Evolutionary conservation across 2,113 vertebrate genomes (phyloP), one percentile per base, ranked within the genome.

Genomic region (Cebidichthys violaceus): DNA sequence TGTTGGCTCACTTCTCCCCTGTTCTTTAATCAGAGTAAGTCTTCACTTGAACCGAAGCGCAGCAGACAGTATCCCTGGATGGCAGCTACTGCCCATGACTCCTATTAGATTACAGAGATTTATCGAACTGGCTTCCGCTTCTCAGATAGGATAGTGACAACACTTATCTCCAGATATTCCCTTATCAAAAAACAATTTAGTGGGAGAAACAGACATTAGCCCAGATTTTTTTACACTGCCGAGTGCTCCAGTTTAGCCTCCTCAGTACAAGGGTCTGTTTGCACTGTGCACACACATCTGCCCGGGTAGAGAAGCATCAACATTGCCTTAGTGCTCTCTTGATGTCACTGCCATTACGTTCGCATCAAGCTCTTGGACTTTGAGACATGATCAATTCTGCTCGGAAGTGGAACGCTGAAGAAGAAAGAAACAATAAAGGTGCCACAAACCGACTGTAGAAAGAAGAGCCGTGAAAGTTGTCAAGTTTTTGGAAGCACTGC

Each of bases 121-220:
- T 93, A 93, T 94, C 91, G 75, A 91, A 85, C 50, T 15, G 39
- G 88, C 88, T 93, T 92, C 93, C 84, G 77, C 22, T 93, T 93
- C 73, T 45, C 75, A 88, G 93, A 94, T 93, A 92, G 89, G 84
- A 84, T 62, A 75, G 90, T 81, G 88, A 89, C 88, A 91, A 90
- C 87, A 91, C 89, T 91, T 92, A 94, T 94, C 92, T 90, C 61
- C 69, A 79, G 83, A 92, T 92, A 93, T 90, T 90, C 81, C 77
- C 91, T 93, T 94, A 94, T 94, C 93, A 93, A 93, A 94, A 92
- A 92, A 90, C 88, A 20, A 94, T 94, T 94, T 93, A 89, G 84
- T 65, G 86, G 78, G 79, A 92, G 78, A 94, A 90, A 90, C 76
- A 87, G 81, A 94, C 89, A 92, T 91, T 89, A 90, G 78, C 78